phyloP scores from a whole-genome alignment of 2,888 invertebrate species.

The Bimastos eiseni region DNA sequence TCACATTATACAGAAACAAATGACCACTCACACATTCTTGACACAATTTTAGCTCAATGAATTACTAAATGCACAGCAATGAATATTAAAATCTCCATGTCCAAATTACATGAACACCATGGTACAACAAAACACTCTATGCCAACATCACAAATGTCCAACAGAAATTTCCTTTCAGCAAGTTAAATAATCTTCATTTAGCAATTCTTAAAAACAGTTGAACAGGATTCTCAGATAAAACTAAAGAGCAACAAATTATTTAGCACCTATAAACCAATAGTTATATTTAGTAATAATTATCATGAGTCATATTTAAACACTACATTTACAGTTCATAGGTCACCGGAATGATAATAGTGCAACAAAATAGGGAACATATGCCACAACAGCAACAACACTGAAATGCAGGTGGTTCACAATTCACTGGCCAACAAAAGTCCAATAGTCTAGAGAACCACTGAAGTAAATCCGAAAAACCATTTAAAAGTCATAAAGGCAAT shows the following conservation, averaged over 20 bases:
- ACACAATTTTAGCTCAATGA: background rate
- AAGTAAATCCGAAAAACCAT: background rate
- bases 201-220: too few species aligned
- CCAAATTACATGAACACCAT: background rate
- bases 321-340: background rate
- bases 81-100: background rate
- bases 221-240: too few species aligned
- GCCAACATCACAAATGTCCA: background rate
- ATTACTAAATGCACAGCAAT: background rate
- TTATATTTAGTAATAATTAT: background rate
- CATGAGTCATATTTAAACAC: background rate
- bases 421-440: background rate
- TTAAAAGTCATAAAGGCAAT: background rate
- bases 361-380: background rate
- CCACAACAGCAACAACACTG: background rate
- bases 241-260: too few species aligned
- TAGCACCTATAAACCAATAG: background rate
- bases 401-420: background rate
- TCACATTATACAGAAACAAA: background rate
- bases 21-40: background rate
- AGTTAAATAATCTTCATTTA: too few species aligned
- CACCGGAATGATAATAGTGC: background rate
- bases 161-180: background rate
- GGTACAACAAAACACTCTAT: background rate
- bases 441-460: background rate